phyloP scores from a whole-genome alignment of 2,888 invertebrate species.

The Lymantria monacha region DNA sequence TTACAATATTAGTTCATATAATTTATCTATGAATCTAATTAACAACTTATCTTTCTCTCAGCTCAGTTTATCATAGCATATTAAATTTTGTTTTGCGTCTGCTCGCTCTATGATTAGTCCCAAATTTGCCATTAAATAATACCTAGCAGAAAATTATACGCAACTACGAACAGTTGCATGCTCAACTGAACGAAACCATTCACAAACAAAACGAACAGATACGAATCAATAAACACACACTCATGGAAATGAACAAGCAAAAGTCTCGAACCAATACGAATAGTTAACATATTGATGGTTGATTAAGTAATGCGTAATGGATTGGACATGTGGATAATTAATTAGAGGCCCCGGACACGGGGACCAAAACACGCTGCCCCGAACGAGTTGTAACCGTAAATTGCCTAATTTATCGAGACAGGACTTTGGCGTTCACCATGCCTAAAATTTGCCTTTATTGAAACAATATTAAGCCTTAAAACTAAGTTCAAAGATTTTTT shows the following conservation, averaged over 20 bases:
- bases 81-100: no score
- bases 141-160: not conserved
- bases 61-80: no score
- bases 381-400: constrained; percentile 45
- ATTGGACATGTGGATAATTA: constrained; percentile 55
- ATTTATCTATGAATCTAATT: no score
- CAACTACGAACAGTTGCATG: not conserved
- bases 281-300: constrained; percentile 51
- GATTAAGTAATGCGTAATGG: constrained; percentile 52
- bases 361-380: constrained; percentile 33
- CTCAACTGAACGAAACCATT: constrained; percentile 14
- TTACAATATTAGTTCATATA: no score
- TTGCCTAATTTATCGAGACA: constrained; percentile 62
- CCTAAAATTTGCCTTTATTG: not conserved
- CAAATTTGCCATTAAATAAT: not conserved
- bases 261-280: constrained; percentile 39
- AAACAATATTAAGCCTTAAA: no score
- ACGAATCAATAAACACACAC: constrained; percentile 30
- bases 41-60: no score
- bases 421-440: constrained; percentile 33
- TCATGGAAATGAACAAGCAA: constrained; percentile 38
- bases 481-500: no score
- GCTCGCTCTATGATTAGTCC: no score
- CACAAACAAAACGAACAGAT: constrained; percentile 21
- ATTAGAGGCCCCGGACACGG: constrained; percentile 47